These are phyloP conservation scores for Maccullochella peelii DNA, from an alignment of 2,113 vertebrate species.

Conservation along the genomic window DNA sequence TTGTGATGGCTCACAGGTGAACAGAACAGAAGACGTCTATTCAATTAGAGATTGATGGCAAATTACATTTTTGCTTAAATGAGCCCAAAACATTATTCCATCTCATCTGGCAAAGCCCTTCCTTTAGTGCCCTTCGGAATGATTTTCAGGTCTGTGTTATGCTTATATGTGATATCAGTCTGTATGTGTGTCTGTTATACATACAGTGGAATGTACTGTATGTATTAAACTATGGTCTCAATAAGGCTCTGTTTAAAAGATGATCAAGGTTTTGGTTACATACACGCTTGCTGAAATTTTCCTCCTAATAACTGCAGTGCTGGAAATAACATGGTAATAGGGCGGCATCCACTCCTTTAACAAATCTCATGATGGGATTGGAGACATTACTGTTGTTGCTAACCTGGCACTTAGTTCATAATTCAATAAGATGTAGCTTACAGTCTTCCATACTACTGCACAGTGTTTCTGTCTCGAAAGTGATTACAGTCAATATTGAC, in stretches of 20 bases:
- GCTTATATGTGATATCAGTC: background rate
- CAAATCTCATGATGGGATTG: conserved; percentile 23
- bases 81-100: background rate
- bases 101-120: background rate
- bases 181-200: background rate
- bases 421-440: conserved; percentile 32
- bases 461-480: conserved; percentile 14
- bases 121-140: background rate
- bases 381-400: conserved; percentile 24
- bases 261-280: background rate
- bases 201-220: background rate
- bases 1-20: background rate
- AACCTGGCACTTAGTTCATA: conserved; percentile 20
- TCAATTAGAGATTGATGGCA: conserved; percentile 1
- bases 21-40: background rate
- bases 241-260: background rate
- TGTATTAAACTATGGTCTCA: background rate
- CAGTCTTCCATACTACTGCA: conserved; percentile 15
- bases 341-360: conserved; percentile 13
- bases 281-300: background rate
- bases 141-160: conserved; percentile 5
- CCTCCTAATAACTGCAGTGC: conserved; percentile 1
- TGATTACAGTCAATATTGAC: conserved; percentile 35
- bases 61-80: background rate
- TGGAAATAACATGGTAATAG: conserved; percentile 9